These are phyloP conservation scores for Zaprionus taronus DNA, from an alignment of 1,140 invertebrate genomes.

Conservation along the genomic window DNA sequence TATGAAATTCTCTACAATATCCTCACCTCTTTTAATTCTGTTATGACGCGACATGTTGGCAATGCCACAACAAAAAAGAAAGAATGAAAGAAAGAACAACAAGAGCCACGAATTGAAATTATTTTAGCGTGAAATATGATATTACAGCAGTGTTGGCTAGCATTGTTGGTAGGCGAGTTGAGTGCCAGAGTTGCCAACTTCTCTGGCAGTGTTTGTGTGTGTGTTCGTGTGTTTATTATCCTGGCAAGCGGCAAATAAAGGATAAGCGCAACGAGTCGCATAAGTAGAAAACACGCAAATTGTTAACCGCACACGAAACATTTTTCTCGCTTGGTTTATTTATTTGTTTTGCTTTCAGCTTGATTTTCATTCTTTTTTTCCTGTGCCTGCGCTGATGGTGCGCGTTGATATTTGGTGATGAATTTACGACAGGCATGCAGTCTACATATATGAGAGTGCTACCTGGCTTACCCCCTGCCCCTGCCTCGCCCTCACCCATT, in stretches of 20 bases:
- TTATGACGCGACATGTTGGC: slow-evolving; percentile 49
- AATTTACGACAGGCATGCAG: slow-evolving; percentile 58
- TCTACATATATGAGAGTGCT: slow-evolving; percentile 20
- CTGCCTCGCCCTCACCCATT: neutral
- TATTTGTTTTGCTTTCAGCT: slow-evolving; percentile 39
- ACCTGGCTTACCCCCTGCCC: neutral
- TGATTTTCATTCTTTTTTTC: slow-evolving; percentile 20
- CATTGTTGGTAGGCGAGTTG: slow-evolving; percentile 20
- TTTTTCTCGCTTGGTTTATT: slow-evolving; percentile 45
- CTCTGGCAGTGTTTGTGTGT: neutral
- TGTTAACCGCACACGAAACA: slow-evolving; percentile 50
- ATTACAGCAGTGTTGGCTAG: slow-evolving; percentile 15
- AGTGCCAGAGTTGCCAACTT: slow-evolving; percentile 13
- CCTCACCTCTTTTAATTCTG: neutral
- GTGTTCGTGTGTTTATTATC: slow-evolving; percentile 13
- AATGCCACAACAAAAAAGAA: slow-evolving; percentile 9
- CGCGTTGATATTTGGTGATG: slow-evolving; percentile 56
- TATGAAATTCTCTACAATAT: neutral
- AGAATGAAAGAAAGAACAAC: neutral
- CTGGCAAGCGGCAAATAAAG: slow-evolving; percentile 7
- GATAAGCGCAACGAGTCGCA: slow-evolving; percentile 15
- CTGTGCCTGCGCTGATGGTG: slow-evolving; percentile 40
- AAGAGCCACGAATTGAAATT: slow-evolving; percentile 42
- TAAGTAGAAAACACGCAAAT: slow-evolving; percentile 50
- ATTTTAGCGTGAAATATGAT: slow-evolving; percentile 46